Base-by-base conservation (phyloP, 2,797 vertebrate species). In the Scleropages formosus region DNA sequence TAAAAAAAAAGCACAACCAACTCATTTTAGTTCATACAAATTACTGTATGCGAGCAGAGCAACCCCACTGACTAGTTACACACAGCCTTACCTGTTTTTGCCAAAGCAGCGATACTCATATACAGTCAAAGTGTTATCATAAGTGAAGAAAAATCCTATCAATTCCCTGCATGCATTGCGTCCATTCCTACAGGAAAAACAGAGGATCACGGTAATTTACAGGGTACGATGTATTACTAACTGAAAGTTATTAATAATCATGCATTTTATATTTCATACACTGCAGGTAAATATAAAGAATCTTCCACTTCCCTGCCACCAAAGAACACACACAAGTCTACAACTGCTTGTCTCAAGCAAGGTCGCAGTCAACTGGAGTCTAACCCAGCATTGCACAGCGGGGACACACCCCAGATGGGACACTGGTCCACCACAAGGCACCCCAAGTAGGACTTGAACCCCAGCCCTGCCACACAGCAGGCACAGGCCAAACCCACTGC, bases 91-190 rank as follows among this genome's bases (percentile, higher is more conserved):
- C 91, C 91, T 93, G 63, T 91, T 93, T 87, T 88, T 93, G 77
- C 92, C 91, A 84, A 94, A 94, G 18, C 90, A 87, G 4, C 85
- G 80, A 82, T 90, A 93, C 79, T 94, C 91, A 6, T 92, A 93
- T 16, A 94, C 79, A 12, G 92, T 89, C 70, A 93, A 81, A 12
- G 91, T 93, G 46, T 74, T 78, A 59, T 93, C 90, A 61, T 83
- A 88, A 0, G 51, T 31, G 16, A 94, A 94, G 82, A 92, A 93
- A 81, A 93, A 90, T 39, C 91, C 91, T 74, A 88, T 83, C 80
- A 93, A 80, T 68, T 93, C 91, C 80, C 92, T 87, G 72, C 91
- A 92, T 72, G 90, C 89, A 86, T 93, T 84, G 0, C 0, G 91
- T 47, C 92, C 91, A 79, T 93, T 92, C 86, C 92, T 93, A 80